phyloP scores from a whole-genome alignment of 2,888 invertebrate genomes.

The Apamea monoglypha region DNA sequence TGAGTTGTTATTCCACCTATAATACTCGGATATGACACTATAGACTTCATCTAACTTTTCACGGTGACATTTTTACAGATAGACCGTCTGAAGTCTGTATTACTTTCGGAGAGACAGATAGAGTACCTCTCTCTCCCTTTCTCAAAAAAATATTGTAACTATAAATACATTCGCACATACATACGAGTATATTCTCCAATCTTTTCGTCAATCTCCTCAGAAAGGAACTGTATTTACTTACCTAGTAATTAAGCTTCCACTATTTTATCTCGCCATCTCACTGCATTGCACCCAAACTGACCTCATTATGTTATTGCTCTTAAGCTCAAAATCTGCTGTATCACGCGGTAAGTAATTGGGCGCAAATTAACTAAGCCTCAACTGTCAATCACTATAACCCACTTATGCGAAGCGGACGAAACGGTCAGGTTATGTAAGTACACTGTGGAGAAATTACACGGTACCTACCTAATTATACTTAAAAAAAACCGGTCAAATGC shows the following conservation, averaged over 20 bases:
- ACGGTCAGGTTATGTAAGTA: conserved; percentile 23
- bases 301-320: conserved; percentile 68
- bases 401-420: conserved; percentile 48
- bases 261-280: conserved; percentile 60
- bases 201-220: neutral
- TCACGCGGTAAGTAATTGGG: conserved; percentile 83
- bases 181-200: neutral
- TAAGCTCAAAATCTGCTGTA: conserved; percentile 72
- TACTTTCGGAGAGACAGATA: neutral
- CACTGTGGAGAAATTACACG: neutral
- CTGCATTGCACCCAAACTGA: conserved; percentile 69
- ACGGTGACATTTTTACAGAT: neutral
- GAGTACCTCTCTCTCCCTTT: neutral
- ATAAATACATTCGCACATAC: neutral
- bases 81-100: neutral
- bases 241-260: conserved; percentile 43
- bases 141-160: neutral
- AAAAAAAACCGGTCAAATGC: neutral
- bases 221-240: conserved; percentile 21
- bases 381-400: conserved; percentile 77
- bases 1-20: too few relatives aligned
- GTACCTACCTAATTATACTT: too few relatives aligned
- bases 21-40: too few relatives aligned
- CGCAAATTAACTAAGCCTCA: conserved; percentile 80
- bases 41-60: too few relatives aligned